Base-by-base conservation (phyloP, 2,113 vertebrate species). In the Hyaena hyaena region DNA sequence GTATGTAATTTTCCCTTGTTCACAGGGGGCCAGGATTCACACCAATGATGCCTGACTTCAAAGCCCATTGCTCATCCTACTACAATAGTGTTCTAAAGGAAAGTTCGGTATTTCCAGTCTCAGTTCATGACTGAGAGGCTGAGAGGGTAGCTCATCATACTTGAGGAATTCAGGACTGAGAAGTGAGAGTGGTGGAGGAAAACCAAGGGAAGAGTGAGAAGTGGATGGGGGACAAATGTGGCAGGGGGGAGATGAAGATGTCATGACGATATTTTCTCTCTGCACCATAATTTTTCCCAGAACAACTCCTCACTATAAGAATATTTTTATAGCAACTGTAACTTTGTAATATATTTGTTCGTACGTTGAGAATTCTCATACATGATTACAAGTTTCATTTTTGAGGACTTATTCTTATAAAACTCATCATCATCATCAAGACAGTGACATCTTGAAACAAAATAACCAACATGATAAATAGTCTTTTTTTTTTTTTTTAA, bases 311-410 rank as follows among this genome's bases (percentile, higher is more conserved):
- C 35, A 76, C 28, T 65, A 26, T 58, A 50, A n/a, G 6, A 66
- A n/a, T 82, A 93, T 77, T 77, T 93, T 95, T 85, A 58, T 10
- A 80, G 58, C 17, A 91, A 7, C 10, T 82, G 71, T 73, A 85
- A 88, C 21, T 91, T 95, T 35, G 19, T 50, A 63, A 55, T 61
- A 88, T 81, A 28, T 68, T 95, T 88, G 63, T 48, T 82, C 24
- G 66, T 50, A 73, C 74, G 26, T 12, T 63, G 4, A 87, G 28
- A 10, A 0, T 76, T 88, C 69, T 77, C 33, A 3, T 50, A 88
- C 71, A 24, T 76, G 17, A 82, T 48, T 82, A 39, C 4, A 69
- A 81, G 35, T 85, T 89, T 91, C 2, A 86, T 35, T 73, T 90
- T 95, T 55, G 53, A 89, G n/a, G 53, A n/a, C 23, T 35, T 94